A percentile compares a stretch with the other conserved stretches of the same genome.
Conservation (phyloP, 1,140 invertebrate species). For the Pogonomyrmex barbatus region DNA sequence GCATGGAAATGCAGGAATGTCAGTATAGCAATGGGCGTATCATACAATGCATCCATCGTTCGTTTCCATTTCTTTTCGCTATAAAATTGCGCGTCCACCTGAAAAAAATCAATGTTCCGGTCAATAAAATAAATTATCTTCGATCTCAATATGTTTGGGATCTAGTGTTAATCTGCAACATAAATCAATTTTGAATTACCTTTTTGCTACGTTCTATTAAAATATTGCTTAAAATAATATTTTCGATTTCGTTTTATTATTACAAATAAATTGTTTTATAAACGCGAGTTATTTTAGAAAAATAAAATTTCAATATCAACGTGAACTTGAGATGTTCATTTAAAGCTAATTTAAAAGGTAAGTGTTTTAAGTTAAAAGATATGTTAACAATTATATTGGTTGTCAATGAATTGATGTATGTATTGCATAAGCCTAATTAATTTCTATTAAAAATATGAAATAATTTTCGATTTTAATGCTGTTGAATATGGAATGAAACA, state of each 20-base stretch:
- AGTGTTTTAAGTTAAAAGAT: background rate
- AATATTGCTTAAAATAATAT: background rate
- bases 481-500: background rate
- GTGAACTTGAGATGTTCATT: background rate
- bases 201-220: background rate
- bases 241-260: background rate
- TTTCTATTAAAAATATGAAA: background rate
- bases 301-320: background rate
- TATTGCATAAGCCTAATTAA: background rate
- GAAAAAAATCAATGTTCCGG: background rate
- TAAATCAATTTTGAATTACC: background rate
- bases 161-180: background rate
- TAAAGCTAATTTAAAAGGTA: background rate
- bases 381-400: background rate
- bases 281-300: background rate
- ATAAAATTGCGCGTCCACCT: background rate
- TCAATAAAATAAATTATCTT: background rate
- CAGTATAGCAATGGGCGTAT: slow-evolving; percentile 52
- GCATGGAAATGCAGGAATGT: slow-evolving; percentile 4
- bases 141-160: background rate
- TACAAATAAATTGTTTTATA: background rate
- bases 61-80: background rate
- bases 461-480: background rate
- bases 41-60: slow-evolving; percentile 1
- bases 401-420: background rate